Evolutionary conservation across 2,888 invertebrate genomes (phyloP), one percentile per base, ranked within the genome.

Genomic region (Papilio protenor): DNA sequence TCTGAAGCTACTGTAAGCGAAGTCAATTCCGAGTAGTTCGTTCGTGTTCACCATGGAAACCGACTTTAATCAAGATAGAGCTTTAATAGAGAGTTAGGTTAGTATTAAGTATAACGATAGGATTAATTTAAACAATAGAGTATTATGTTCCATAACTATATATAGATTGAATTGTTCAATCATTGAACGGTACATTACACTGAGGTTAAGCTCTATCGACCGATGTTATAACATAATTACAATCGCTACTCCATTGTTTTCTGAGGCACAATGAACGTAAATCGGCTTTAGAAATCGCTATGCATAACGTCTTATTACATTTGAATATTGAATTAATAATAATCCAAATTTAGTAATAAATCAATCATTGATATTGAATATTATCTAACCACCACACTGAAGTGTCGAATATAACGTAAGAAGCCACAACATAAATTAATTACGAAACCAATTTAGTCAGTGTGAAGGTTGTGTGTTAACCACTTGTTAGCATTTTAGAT

Each of bases 101-200:
- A 59, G 12, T 59, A 59, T 21, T 59, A 64, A 10, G 23, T 6
- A 0, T 55, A 21, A 33, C 23, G 40, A 75, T 70, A 11, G 33
- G 23, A 40, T 70, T 70, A 57, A 47, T 70, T n/a, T 18, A 33
- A 45, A 45, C 45, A 75, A 70, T 40, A 55, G 33, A 75, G 23
- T 55, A 23, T 70, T 47, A 75, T 40, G 11, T 47, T 57, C 0
- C 55, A 72, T 18, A 52, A 8, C 16, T 33, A 18, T 47, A 12
- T 61, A 47, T 21, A 74, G n/a, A 76, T 71, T 70, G 47, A 49
- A 75, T 74, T 77, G 73, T 73, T 72, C 73, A 75, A 75, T 78
- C 21, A 75, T 74, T 70, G 70, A 61, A 74, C 59, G 75, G 55
- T 66, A 73, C 73, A 73, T 76, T 77, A 73, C 59, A 70, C 69